Evolutionary conservation across 2,113 vertebrate species (phyloP).

Genomic region (Python bivittatus): DNA sequence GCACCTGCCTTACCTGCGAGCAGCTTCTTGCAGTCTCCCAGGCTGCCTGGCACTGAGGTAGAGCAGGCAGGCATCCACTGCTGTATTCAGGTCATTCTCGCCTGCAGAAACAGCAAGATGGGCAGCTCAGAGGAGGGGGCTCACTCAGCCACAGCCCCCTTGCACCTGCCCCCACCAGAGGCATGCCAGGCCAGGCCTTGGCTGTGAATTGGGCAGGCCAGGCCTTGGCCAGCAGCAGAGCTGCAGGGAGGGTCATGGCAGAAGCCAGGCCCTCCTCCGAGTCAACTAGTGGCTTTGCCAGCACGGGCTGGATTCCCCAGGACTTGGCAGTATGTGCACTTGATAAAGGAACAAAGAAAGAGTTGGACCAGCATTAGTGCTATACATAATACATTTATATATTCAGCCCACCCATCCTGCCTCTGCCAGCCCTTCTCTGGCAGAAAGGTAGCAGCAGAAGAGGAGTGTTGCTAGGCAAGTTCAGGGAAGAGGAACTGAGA

Average conservation of each 20-base stretch:
- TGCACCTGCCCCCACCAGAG: background rate
- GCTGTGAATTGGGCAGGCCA: slow-evolving; percentile 40
- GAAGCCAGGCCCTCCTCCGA: background rate
- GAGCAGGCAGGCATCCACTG: slow-evolving; percentile 83
- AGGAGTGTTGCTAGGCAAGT: background rate
- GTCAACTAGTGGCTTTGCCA: background rate
- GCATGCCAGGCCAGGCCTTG: slow-evolving; percentile 30
- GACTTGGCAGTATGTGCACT: background rate
- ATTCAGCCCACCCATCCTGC: too few relatives aligned
- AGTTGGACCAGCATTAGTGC: background rate
- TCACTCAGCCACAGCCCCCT: background rate
- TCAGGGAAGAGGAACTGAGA: background rate
- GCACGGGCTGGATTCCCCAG: background rate
- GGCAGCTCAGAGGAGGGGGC: slow-evolving; percentile 37
- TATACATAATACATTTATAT: too few relatives aligned
- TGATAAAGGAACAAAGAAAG: background rate
- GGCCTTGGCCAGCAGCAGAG: background rate
- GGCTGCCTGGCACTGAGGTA: slow-evolving; percentile 94
- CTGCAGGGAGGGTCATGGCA: background rate
- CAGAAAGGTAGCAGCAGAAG: background rate
- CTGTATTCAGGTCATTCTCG: slow-evolving; percentile 85
- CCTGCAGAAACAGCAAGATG: slow-evolving; percentile 74
- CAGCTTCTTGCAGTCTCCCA: slow-evolving; percentile 86
- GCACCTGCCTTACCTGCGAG: slow-evolving; percentile 76
- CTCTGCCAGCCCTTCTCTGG: too few relatives aligned